phyloP scores from a whole-genome alignment of 2,797 vertebrate genomes.

The Anabacerthia variegaticeps region DNA sequence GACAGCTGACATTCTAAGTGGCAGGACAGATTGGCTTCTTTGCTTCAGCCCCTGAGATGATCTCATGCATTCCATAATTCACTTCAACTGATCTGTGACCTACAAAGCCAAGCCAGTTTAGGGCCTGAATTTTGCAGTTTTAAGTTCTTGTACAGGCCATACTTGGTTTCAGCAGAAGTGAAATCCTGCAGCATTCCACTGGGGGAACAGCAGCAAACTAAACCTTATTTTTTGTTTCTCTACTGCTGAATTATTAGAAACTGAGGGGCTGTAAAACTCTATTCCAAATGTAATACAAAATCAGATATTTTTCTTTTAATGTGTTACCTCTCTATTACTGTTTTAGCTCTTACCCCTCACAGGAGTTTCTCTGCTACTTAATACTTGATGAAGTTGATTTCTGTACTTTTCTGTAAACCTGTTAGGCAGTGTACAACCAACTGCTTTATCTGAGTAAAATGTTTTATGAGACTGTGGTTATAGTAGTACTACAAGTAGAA shows the following conservation, averaged over 20 bases:
- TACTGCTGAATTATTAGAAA: neutral
- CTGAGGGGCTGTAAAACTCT: neutral
- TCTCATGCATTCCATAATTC: neutral
- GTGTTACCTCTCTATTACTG: neutral
- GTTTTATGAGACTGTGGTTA: neutral
- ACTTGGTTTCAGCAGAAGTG: neutral
- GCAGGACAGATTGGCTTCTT: neutral
- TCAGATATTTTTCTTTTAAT: neutral
- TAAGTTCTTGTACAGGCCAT: neutral
- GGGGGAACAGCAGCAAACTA: neutral
- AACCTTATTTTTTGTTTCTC: neutral
- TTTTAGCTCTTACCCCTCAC: neutral
- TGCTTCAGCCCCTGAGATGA: rapidly evolving
- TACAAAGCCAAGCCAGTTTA: neutral
- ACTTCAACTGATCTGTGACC: neutral
- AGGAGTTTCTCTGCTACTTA: neutral
- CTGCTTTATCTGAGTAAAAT: neutral
- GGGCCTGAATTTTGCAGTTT: neutral
- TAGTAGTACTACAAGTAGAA: neutral
- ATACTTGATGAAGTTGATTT: neutral
- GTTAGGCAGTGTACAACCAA: rapidly evolving
- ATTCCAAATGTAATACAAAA: neutral
- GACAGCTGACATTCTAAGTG: neutral
- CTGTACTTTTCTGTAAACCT: neutral
- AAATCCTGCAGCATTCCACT: neutral